Conservation (phyloP, 2,113 vertebrate genomes). For the Ardeotis arabs region DNA sequence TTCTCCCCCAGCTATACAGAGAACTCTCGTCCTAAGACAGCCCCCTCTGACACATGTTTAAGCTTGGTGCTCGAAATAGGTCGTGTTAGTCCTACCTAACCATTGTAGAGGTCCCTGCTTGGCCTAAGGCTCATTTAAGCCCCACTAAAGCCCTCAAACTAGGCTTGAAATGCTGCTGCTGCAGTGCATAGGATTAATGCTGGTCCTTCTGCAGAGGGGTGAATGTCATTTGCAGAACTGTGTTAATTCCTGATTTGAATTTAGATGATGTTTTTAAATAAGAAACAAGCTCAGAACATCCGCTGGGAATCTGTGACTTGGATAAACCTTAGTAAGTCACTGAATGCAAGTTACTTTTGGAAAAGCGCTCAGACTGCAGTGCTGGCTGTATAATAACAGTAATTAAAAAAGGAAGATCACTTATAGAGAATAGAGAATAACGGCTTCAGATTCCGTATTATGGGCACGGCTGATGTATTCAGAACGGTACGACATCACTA, state of each 20-base stretch:
- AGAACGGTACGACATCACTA: neutral
- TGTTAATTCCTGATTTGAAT: conserved; percentile 66
- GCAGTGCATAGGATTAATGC: conserved; percentile 14
- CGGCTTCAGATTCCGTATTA: neutral
- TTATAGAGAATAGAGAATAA: conserved; percentile 1
- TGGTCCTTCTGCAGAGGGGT: conserved; percentile 34
- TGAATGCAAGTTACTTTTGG: neutral
- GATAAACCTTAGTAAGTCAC: conserved; percentile 31
- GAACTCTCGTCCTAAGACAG: rapidly evolving
- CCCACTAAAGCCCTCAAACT: neutral
- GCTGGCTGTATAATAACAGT: neutral
- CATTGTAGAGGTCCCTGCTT: neutral
- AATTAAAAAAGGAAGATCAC: neutral
- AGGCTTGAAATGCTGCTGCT: neutral
- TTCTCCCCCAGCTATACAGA: neutral
- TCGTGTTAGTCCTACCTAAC: neutral
- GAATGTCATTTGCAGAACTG: conserved; percentile 52
- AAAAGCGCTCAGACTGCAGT: neutral
- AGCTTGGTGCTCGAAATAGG: neutral
- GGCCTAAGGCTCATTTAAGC: conserved; percentile 4
- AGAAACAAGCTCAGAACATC: conserved; percentile 53
- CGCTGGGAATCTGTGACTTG: conserved; percentile 26
- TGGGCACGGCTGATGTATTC: neutral
- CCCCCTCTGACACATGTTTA: neutral
- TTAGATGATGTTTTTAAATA: conserved; percentile 57